Evolutionary conservation across 2,113 vertebrate genomes (phyloP).

Genomic region (Chascanopsetta lugubris): DNA sequence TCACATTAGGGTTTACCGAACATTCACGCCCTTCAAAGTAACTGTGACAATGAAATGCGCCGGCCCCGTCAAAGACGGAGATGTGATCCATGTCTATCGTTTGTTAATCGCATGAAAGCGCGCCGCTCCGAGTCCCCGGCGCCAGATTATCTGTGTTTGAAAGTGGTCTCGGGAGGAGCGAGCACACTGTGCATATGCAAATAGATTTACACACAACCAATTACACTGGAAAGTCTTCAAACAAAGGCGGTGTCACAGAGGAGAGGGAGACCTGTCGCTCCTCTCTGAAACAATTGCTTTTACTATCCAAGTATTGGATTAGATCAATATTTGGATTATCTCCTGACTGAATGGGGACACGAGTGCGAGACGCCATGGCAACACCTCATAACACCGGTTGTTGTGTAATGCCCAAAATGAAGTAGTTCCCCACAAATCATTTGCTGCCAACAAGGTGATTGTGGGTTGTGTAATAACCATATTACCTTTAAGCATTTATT

Average conservation of each 20-base stretch:
- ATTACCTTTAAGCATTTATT: conserved; percentile 48
- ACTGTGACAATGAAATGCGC: background rate
- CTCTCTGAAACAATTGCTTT: background rate
- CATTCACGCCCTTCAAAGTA: background rate
- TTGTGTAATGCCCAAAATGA: background rate
- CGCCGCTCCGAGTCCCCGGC: conserved; percentile 12
- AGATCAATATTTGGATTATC: conserved; percentile 7
- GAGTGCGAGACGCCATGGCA: too few relatives aligned
- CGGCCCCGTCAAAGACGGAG: too few relatives aligned
- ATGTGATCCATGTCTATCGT: conserved; percentile 9
- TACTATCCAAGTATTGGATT: conserved; percentile 3
- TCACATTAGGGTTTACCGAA: conserved; percentile 9
- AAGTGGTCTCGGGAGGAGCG: conserved; percentile 55
- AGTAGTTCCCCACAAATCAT: background rate
- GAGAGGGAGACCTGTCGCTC: conserved; percentile 21
- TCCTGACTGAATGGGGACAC: background rate
- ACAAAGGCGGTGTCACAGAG: conserved; percentile 30
- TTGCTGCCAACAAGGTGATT: conserved; percentile 33
- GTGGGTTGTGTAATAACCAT: conserved; percentile 47
- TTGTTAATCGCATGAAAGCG: conserved; percentile 44
- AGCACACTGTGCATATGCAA: conserved; percentile 60
- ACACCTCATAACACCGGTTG: background rate
- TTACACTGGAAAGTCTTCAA: conserved; percentile 55
- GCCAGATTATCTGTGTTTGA: conserved; percentile 63
- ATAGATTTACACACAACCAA: conserved; percentile 66